Conservation (phyloP, 1,140 invertebrate genomes). For the Schlechtendalia chinensis region DNA sequence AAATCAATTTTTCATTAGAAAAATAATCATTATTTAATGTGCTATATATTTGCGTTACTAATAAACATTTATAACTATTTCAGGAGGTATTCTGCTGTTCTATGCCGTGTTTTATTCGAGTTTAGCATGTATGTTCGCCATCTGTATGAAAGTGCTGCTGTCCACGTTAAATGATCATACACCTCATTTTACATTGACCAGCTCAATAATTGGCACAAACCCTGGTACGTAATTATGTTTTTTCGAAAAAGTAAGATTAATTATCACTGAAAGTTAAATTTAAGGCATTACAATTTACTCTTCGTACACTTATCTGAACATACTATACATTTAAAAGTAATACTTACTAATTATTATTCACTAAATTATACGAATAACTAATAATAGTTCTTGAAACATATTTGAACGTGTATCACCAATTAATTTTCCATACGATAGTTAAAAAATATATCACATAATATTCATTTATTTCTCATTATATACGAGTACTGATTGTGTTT, state of each 20-base stretch:
- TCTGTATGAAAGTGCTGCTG: constrained; percentile 78
- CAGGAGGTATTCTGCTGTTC: constrained; percentile 76
- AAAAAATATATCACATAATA: too few species aligned
- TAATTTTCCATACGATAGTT: too few species aligned
- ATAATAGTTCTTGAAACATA: too few species aligned
- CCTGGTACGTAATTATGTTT: constrained; percentile 63
- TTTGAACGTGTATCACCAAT: too few species aligned
- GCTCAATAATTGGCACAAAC: constrained; percentile 82
- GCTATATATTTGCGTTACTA: not conserved
- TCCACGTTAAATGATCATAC: constrained; percentile 66
- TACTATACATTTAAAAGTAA: too few species aligned
- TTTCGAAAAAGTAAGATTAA: not conserved
- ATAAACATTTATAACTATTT: constrained; percentile 54
- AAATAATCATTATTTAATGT: too few species aligned
- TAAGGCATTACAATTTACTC: too few species aligned
- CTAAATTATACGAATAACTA: too few species aligned
- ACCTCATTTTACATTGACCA: constrained; percentile 71
- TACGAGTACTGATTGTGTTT: constrained; percentile 24
- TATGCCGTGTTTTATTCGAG: constrained; percentile 81
- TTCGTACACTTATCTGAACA: too few species aligned
- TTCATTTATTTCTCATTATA: not conserved
- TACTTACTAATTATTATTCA: too few species aligned
- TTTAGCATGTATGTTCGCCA: constrained; percentile 74
- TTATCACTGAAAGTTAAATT: too few species aligned
- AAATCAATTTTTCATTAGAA: too few species aligned